Base-by-base conservation (phyloP, 2,888 invertebrate genomes). In the Torymus aiolomorphi region DNA sequence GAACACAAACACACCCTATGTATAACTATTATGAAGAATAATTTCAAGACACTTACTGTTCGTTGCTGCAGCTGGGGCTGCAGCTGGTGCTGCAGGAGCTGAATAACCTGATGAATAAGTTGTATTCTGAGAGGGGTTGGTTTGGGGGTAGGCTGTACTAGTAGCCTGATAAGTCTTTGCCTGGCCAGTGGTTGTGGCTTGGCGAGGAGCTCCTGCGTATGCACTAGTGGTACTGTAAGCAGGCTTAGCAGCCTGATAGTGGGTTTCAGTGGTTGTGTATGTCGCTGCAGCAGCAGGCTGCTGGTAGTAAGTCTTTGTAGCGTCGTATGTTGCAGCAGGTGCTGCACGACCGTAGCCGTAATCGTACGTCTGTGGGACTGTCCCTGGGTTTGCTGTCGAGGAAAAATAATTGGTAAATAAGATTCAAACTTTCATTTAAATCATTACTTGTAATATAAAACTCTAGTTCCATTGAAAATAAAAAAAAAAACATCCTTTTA, bases 251-350 rank as follows among this genome's bases (percentile, higher is more conserved):
- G 93, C 92, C 69, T 92, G 92, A 86, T 92, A 93, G 67, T 93
- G 93, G 56, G 93, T 93, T 73, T 94, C 94, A 16, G 94, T 92
- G 51, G 93, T 93, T 11, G 94, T 94, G 89, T 95, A 94, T 76
- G 93, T 91, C 0, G 93, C 92, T 59, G 94, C 93, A 65, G 94
- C 92, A n/a, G 95, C 94, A 84, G 95, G 95, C 91, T 96, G 96
- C 90, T 96, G 96, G 91, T 96, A 96, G 82, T 95, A 95, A 1
- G 96, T 95, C 91, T 96, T 96, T 86, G 95, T 94, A 14, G 96
- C 95, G 92, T 96, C 96, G 92, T 96, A 95, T 65, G 95, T 93
- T 57, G 94, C 94, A 72, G 93, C 92, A 14, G 91, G 91, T 76
- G 94, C 92, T 82, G 93, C 91, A 80, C 93, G 92, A 83, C 94